phyloP scores from a whole-genome alignment of 2,797 vertebrate genomes.

The Girardinus metallicus region DNA sequence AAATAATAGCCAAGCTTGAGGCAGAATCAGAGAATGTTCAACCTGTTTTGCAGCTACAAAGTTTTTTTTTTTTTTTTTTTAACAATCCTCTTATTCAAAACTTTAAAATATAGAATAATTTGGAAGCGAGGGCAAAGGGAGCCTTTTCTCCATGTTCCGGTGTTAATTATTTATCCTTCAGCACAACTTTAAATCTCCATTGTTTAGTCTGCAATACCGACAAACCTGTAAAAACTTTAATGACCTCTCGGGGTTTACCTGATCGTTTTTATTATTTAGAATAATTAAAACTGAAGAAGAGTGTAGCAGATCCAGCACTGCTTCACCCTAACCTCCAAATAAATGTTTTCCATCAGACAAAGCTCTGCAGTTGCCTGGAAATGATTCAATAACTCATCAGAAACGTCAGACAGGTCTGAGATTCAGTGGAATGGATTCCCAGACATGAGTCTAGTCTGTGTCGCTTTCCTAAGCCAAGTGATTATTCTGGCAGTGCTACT shows the following conservation, averaged over 20 bases:
- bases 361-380: neutral
- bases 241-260: conserved; percentile 20
- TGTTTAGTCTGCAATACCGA: neutral
- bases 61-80: too few relatives aligned
- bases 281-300: conserved; percentile 19
- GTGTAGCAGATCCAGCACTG: neutral
- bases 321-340: conserved; percentile 10
- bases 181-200: conserved; percentile 3
- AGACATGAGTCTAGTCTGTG: neutral
- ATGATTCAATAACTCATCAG: neutral
- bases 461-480: neutral
- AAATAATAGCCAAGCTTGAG: neutral
- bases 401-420: neutral
- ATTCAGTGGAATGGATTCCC: neutral
- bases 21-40: neutral
- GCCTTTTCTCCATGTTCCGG: neutral
- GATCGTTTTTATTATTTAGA: conserved; percentile 14
- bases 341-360: conserved; percentile 13
- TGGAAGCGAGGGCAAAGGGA: neutral
- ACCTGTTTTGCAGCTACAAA: neutral
- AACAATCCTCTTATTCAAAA: neutral
- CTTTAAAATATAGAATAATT: neutral
- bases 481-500: neutral
- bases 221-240: conserved; percentile 14
- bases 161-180: neutral